These are phyloP conservation scores for Hippocampus barbouri DNA, from an alignment of 2,113 vertebrate species.

Conservation along the genomic window DNA sequence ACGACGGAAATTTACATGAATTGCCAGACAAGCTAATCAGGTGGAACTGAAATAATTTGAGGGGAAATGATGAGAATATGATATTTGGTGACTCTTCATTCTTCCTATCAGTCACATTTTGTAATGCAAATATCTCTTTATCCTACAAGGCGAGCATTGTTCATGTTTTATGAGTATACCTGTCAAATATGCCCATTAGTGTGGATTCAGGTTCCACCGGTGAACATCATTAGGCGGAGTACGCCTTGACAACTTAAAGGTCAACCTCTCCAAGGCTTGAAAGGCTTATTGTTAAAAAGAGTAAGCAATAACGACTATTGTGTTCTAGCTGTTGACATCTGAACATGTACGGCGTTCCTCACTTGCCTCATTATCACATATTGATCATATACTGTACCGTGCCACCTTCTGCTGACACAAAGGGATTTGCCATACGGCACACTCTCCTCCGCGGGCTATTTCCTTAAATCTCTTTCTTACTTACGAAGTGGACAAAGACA, in stretches of 20 bases:
- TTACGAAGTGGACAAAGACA: conserved; percentile 19
- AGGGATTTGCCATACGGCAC: conserved; percentile 59
- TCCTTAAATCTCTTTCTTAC: conserved; percentile 32
- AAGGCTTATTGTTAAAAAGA: conserved; percentile 59
- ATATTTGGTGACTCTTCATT: conserved; percentile 13
- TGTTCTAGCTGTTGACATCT: conserved; percentile 28
- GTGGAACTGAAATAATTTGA: conserved; percentile 48
- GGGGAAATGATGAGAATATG: conserved; percentile 14
- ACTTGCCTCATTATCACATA: conserved; percentile 44
- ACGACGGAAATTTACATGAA: conserved; percentile 56
- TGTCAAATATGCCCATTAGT: conserved; percentile 28
- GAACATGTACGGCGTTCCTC: conserved; percentile 11
- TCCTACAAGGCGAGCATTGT: conserved; percentile 10
- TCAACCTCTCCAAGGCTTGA: conserved; percentile 53
- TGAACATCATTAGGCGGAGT: conserved; percentile 44
- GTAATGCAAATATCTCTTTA: neutral
- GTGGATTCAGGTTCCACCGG: conserved; percentile 48
- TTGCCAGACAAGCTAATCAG: conserved; percentile 58
- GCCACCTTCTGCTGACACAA: conserved; percentile 53
- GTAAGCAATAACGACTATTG: conserved; percentile 42
- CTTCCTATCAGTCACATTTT: neutral
- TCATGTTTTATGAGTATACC: conserved; percentile 33
- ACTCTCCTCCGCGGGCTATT: conserved; percentile 48
- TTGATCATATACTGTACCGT: conserved; percentile 54
- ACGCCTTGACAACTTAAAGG: conserved; percentile 47